Evolutionary conservation across 2,888 invertebrate species (phyloP).

Genomic region (Barypeithes pellucidus): DNA sequence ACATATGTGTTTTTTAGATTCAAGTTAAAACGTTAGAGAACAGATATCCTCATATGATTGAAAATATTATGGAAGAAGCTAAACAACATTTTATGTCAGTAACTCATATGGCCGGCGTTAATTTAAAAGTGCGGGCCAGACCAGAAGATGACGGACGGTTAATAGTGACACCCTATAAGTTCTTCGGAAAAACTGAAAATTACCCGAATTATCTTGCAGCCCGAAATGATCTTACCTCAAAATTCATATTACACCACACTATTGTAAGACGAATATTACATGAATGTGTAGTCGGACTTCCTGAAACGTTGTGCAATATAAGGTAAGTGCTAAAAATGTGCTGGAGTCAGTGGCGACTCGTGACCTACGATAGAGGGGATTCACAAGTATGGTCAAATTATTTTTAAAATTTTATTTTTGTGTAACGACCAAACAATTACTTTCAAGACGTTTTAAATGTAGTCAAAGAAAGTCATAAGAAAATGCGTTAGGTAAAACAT

Average conservation of each 20-base stretch:
- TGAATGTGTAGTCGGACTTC: conserved; percentile 73
- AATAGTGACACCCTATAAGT: conserved; percentile 74
- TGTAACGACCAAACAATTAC: too few relatives aligned
- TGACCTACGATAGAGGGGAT: too few relatives aligned
- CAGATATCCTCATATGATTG: conserved; percentile 74
- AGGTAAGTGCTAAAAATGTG: conserved; percentile 15
- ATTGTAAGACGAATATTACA: conserved; percentile 77
- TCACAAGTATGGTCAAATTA: too few relatives aligned
- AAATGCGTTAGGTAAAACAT: too few relatives aligned
- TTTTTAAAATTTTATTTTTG: too few relatives aligned
- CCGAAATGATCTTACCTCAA: conserved; percentile 74
- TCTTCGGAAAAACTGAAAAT: conserved; percentile 76
- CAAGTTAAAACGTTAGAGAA: conserved; percentile 68
- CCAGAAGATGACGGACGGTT: conserved; percentile 73
- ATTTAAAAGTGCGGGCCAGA: conserved; percentile 75
- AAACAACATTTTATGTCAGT: conserved; percentile 75
- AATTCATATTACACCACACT: conserved; percentile 77
- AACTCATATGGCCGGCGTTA: conserved; percentile 78
- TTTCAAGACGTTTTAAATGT: too few relatives aligned
- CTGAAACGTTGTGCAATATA: conserved; percentile 71
- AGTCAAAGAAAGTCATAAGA: too few relatives aligned
- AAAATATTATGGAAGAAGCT: conserved; percentile 74
- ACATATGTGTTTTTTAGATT: conserved; percentile 38
- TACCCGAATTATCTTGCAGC: conserved; percentile 75
- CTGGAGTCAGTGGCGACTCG: too few relatives aligned